Base-by-base conservation (phyloP, 1,140 invertebrate genomes). In the Hycleus phaleratus region DNA sequence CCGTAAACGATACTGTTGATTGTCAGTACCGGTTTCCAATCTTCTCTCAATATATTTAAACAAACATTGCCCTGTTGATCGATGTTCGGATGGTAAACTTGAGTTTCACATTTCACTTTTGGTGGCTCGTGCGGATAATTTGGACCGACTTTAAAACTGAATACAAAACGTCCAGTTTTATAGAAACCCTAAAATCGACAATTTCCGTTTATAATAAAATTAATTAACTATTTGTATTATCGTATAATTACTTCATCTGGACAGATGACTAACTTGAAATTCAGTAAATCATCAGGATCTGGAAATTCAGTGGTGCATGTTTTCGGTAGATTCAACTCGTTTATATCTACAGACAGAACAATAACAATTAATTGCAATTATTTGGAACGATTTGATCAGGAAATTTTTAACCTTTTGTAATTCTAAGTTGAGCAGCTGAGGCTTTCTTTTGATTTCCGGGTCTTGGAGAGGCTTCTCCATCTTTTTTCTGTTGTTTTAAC, bases 1-100 rank as follows among this genome's bases (percentile, higher is more conserved):
- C 95, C 95, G 82, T 98, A 98, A 48, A 98, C 91, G 76, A 98
- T 94, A 56, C 95, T 95, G 75, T 96, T 98, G 63, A 98, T 94
- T 44, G 95, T 97, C 52, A 98, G 81, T 56, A 98, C 95, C 60
- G 95, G 95, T 76, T 98, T 98, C 95, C 95, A 98, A 78, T 98
- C 95, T 85, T 98, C 95, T 71, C 95, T 82, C 56, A 96, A 77
- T 71, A 96, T 96, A 77, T 96, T 96, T 49, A 96, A 78, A 71
- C 93, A 96, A 4, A 96, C 92, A 79, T 96, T 95, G 48, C 93
- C 93, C 72, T 95, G 92, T 56, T 95, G 77, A 78, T 96, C 93
- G 74, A 96, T 96, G 71, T 96, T 96, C 26, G 93, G 93, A 78
- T 96, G 93, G 76, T 95, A 96, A 10, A 96, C 91, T 68, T 89